Evolutionary conservation across 1,140 invertebrate genomes (phyloP).

Genomic region (Drosophila auraria): DNA sequence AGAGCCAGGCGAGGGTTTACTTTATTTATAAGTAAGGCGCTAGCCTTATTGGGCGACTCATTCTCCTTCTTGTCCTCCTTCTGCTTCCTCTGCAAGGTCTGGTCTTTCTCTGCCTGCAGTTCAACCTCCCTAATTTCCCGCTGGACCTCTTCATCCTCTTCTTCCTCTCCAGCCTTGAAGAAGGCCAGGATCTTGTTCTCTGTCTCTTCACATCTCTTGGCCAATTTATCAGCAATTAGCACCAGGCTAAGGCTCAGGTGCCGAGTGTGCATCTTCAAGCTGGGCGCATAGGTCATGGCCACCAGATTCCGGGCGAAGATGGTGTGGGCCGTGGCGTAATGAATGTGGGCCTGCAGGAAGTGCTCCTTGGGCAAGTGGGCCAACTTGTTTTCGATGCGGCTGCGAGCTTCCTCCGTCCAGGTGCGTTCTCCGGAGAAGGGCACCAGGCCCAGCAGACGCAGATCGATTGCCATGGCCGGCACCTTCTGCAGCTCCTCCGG

Average conservation of each 20-base stretch:
- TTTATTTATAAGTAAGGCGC: too few relatives aligned
- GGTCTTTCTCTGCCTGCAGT: neutral
- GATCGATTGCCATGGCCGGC: slow-evolving; percentile 34
- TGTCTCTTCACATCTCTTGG: neutral
- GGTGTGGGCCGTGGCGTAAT: neutral
- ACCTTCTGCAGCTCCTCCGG: slow-evolving; percentile 1
- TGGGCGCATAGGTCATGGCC: neutral
- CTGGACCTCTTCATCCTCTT: neutral
- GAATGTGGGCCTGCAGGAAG: slow-evolving; percentile 1
- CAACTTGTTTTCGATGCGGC: neutral
- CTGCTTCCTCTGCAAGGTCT: too few relatives aligned
- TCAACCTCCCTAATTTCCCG: neutral
- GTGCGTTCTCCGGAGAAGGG: neutral
- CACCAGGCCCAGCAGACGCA: slow-evolving; percentile 37
- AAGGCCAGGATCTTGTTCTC: neutral
- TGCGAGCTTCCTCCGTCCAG: neutral
- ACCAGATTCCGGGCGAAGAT: slow-evolving; percentile 10
- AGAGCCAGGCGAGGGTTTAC: too few relatives aligned
- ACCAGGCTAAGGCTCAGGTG: neutral
- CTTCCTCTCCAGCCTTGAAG: neutral
- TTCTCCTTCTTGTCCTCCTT: neutral
- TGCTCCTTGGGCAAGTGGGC: neutral
- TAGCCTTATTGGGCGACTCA: neutral
- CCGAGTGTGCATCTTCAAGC: neutral
- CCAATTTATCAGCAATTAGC: neutral